Evolutionary conservation across 2,888 invertebrate genomes (phyloP).

Genomic region (Pammene fasciana): DNA sequence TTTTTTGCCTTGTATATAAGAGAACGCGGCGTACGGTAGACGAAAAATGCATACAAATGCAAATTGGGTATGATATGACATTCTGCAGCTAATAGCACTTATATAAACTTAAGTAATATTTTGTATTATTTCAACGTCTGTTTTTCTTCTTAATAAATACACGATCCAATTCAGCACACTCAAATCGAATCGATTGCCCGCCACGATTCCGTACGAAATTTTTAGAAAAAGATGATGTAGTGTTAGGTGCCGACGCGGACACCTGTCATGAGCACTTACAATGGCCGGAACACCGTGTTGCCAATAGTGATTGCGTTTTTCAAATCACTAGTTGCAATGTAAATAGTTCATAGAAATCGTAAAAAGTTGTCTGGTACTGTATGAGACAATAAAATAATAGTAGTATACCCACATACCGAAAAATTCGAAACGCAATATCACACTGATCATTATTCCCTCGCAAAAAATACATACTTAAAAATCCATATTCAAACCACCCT

Average conservation of each 20-base stretch:
- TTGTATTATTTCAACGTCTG: no score
- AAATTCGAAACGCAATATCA: background rate
- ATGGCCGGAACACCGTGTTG: conserved; percentile 35
- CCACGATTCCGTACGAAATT: conserved; percentile 28
- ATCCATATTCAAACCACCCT: conserved; percentile 30
- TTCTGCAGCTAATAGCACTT: no score
- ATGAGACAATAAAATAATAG: background rate
- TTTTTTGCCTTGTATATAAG: no score
- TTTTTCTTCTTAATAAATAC: no score
- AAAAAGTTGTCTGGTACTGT: background rate
- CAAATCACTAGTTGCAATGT: conserved; percentile 16
- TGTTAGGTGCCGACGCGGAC: conserved; percentile 7
- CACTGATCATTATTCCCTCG: background rate
- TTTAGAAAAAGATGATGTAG: conserved; percentile 16
- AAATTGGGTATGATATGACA: no score
- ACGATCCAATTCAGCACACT: background rate
- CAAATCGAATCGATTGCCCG: conserved; percentile 10
- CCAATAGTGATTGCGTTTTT: conserved; percentile 36
- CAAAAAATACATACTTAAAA: conserved; percentile 7
- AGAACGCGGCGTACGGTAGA: no score
- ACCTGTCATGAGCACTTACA: conserved; percentile 25
- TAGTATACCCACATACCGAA: no score
- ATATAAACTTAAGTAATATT: no score
- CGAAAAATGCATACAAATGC: no score
- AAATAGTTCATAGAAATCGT: conserved; percentile 24